These are phyloP conservation scores for Peromyscus eremicus DNA, from an alignment of 2,797 vertebrate genomes.

Conservation along the genomic window DNA sequence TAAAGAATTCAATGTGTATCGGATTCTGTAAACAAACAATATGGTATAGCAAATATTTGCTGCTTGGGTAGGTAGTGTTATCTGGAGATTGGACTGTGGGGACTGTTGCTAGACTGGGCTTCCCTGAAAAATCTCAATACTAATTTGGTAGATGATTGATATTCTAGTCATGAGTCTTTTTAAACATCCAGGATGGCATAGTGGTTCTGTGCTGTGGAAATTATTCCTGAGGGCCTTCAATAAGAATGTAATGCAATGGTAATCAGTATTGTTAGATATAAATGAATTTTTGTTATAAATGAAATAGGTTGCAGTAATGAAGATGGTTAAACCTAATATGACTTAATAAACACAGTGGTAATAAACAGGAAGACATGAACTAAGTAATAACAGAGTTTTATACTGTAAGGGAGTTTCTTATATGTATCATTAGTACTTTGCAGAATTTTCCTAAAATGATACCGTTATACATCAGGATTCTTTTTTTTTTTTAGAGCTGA, in stretches of 20 bases:
- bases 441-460: constrained; percentile 29
- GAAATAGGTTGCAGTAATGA: neutral
- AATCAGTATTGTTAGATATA: constrained; percentile 2
- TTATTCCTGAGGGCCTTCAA: neutral
- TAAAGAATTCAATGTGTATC: constrained; percentile 30
- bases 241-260: constrained; percentile 33
- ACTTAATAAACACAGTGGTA: neutral
- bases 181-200: constrained; percentile 43
- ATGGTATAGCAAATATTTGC: constrained; percentile 47
- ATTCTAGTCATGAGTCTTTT: constrained; percentile 36
- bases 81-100: neutral
- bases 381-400: constrained; percentile 1
- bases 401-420: neutral
- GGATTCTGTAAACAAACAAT: constrained; percentile 38
- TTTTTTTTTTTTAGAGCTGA: too few relatives aligned
- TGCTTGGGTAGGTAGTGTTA: constrained; percentile 27
- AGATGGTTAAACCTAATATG: constrained; percentile 3
- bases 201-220: neutral
- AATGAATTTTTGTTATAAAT: constrained; percentile 7
- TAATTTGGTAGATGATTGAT: constrained; percentile 7
- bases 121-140: constrained; percentile 40
- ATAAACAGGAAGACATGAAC: constrained; percentile 8
- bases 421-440: neutral
- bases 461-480: neutral
- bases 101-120: neutral